phyloP scores from a whole-genome alignment of 1,140 invertebrate genomes.

The Drosophila suzukii region DNA sequence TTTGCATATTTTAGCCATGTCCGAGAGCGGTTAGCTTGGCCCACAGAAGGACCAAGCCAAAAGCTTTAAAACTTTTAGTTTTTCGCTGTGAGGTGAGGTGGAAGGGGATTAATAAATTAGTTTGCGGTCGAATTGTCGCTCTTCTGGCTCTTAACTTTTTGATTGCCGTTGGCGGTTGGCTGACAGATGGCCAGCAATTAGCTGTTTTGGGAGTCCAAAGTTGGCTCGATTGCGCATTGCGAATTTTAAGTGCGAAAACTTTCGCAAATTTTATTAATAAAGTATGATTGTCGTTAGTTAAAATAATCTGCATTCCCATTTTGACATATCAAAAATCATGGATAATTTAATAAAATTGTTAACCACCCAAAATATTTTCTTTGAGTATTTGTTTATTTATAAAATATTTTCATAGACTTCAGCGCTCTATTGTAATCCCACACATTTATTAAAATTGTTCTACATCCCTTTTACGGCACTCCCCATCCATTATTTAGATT shows the following conservation, averaged over 20 bases:
- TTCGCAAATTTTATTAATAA: background rate
- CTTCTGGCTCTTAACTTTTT: constrained; percentile 80
- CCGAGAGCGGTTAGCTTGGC: constrained; percentile 68
- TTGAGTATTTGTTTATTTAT: no score
- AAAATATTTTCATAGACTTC: no score
- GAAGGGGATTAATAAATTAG: constrained; percentile 78
- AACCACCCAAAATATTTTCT: no score
- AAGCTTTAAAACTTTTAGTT: constrained; percentile 59
- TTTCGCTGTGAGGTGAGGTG: constrained; percentile 25
- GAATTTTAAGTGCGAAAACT: constrained; percentile 6
- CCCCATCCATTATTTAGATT: background rate
- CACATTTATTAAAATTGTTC: background rate
- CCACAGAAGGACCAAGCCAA: constrained; percentile 39
- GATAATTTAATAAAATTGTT: background rate
- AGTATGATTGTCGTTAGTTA: background rate
- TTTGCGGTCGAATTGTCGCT: constrained; percentile 77
- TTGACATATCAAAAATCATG: background rate
- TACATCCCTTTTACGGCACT: background rate
- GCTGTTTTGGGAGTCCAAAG: constrained; percentile 35
- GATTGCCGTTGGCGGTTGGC: constrained; percentile 66
- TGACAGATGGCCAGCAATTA: constrained; percentile 74
- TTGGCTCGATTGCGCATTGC: constrained; percentile 2
- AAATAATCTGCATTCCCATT: background rate
- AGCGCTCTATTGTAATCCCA: no score
- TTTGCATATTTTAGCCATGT: constrained; percentile 83